Base-by-base conservation (phyloP, 2,888 invertebrate species). In the Conchocele bisecta region DNA sequence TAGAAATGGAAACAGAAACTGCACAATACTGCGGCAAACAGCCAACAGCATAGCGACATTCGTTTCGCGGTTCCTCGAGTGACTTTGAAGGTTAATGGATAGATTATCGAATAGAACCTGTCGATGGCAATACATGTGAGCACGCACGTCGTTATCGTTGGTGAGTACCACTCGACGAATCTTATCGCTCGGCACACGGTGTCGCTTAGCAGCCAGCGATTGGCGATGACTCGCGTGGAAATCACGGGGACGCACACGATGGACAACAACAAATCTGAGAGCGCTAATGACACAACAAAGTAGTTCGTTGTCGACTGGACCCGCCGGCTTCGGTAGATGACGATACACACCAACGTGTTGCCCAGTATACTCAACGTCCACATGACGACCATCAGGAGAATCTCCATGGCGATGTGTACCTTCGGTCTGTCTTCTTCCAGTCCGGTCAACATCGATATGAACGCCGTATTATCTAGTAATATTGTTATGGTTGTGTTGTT, bases 231-330 rank as follows among this genome's bases (percentile, higher is more conserved):
- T 7, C 82, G 59, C 1, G 75, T 82, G 1, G 84, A 66, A 2
- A 87, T 64, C 46, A 88, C 83, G 0, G 89, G 88, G 59, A 86
- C 75, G 28, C 81, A 77, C 3, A 85, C 17, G 7, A 85, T 13
- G 5, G 85, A 66, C 42, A 88, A 50, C 2, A 81, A 11, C 5
- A 90, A 41, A 65, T 90, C 90, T 1, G 85, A 71, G 7, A 69
- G 29, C 5, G 89, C 88, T 39, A 90, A 59, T 0, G 88, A 84
- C 7, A 89, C 81, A 4, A 90, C 87, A 73, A 90, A 90, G 67
- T 85, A 90, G 66, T 90, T 90, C 20, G 90, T 90, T 15, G 90
- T 90, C 13, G 89, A 90, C 82, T 90, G 90, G 6, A 90, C 84
- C 22, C 90, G 82, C n/a, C 90, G 74, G 64, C 88, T 88, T 11